Base-by-base conservation (phyloP, 2,113 vertebrate genomes). In the Cyprinodon tularosa region DNA sequence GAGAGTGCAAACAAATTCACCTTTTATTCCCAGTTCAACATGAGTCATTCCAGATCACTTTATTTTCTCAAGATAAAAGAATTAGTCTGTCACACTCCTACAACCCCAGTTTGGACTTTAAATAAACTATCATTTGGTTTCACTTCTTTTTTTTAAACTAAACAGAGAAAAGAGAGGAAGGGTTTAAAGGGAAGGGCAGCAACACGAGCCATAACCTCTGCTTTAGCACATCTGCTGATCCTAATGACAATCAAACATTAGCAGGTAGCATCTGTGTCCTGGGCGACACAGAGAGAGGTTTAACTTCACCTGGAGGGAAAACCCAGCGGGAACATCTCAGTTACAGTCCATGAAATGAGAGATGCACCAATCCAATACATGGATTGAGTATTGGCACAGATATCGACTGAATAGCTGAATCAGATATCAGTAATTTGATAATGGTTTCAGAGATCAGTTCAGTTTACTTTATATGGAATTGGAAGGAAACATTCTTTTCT, bases 131-230 rank as follows among this genome's bases (percentile, higher is more conserved):
- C 20, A 20, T 57, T 70, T 53, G 62, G 22, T 71, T 57, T 72
- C 40, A 42, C 71, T 38, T 42, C 29, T 62, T 20, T 14, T 38
- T 67, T 37, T n/a, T n/a, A 53, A 48, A 81, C 17, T 62, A 71
- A 64, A 47, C 4, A 4, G 60, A 64, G 44, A 50, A 76, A 78
- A 50, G 40, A 68, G 62, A 7, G 20, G n/a, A 22, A 73, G 71
- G 57, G 47, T 29, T 38, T 47, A 40, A 74, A 74, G 71, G 62
- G 12, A 68, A 62, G 59, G 80, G 77, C 91, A 89, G 71, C 86
- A 74, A 13, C 60, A 76, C 44, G 42, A 48, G 22, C 53, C 68
- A 38, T 10, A 4, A 40, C 13, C 59, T 62, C 45, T 71, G 59
- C 61, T 62, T 62, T 57, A 40, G 68, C 15, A 69, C 17, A 64